Percentiles rank a stretch among this genome's conserved stretches.
Evolutionary conservation across 2,888 invertebrate species (phyloP).

Genomic region (Philereme vetulata): DNA sequence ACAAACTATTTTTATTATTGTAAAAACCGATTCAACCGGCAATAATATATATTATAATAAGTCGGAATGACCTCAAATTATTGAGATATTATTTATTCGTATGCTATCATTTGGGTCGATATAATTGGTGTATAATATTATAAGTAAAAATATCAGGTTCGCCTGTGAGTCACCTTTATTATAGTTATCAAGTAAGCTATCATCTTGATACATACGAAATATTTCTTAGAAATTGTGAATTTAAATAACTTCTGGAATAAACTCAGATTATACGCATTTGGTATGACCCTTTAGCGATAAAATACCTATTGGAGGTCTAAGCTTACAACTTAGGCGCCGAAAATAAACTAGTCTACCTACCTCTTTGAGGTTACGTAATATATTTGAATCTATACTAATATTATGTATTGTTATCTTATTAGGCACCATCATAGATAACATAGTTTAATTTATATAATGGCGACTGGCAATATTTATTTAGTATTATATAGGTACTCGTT

Average conservation of each 20-base stretch:
- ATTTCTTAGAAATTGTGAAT: constrained; percentile 33
- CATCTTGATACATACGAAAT: constrained; percentile 34
- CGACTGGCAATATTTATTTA: too few relatives aligned
- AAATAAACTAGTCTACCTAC: constrained; percentile 3
- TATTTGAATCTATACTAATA: too few relatives aligned
- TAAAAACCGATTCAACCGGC: constrained; percentile 36
- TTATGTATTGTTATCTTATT: too few relatives aligned
- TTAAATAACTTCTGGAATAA: constrained; percentile 25
- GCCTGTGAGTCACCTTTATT: constrained; percentile 62
- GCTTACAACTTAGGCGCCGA: neutral
- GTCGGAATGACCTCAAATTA: constrained; percentile 58
- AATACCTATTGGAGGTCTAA: neutral
- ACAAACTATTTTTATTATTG: constrained; percentile 37
- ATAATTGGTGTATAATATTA: constrained; percentile 65
- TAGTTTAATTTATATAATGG: too few relatives aligned
- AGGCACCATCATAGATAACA: too few relatives aligned
- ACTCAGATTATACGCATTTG: constrained; percentile 17
- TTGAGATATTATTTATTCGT: constrained; percentile 66
- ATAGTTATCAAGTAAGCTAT: constrained; percentile 57
- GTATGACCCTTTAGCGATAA: constrained; percentile 16
- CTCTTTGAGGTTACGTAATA: too few relatives aligned
- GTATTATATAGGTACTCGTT: too few relatives aligned
- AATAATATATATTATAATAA: constrained; percentile 55
- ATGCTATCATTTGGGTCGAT: constrained; percentile 64
- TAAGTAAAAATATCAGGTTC: constrained; percentile 59